Evolutionary conservation across 2,113 vertebrate species (phyloP), one percentile per base, ranked within the genome.

Genomic region (Etia nguti): DNA sequence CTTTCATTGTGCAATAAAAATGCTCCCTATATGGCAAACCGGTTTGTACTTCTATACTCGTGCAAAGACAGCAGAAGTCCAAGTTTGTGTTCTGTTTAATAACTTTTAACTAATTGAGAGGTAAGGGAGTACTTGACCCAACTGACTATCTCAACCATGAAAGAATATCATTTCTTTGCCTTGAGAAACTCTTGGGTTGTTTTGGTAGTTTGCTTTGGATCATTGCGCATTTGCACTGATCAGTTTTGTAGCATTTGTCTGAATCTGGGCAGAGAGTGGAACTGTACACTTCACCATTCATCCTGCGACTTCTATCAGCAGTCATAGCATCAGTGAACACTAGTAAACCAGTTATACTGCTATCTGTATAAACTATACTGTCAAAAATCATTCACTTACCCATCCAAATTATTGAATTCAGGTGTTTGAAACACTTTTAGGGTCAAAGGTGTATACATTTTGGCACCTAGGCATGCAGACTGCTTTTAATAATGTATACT

Each of bases 401-500:
- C 60, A 65, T 65, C 57, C 60, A n/a, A 65, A 65, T 65, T 31
- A n/a, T 65, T 65, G 60, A 65, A 36, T 65, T 65, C 34, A 12
- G 34, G 60, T 65, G 18, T n/a, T 65, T 65, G 7, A 65, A 65
- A 38, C 6, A 65, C 36, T 65, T 38, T 1, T n/a, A 65, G 38
- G 6, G 31, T 34, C 20, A 13, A 31, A 38, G 34, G 60, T 65
- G 12, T 65, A 22, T 38, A 65, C 12, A 38, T 38, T 38, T 5
- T 0, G 0, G 2, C 59, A 62, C 59, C 16, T 62, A 62, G 34
- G 34, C 16, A 34, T 20, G 59, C 1, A 0, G 60, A 68, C 20
- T 68, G 11, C 43, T 46, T 46, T 46, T n/a, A n/a, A n/a, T n/a
- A n/a, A n/a, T n/a, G n/a, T n/a, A n/a, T n/a, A n/a, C n/a, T n/a